These are phyloP conservation scores for Lepus townsendii DNA, from an alignment of 2,797 vertebrate genomes.

Conservation along the genomic window DNA sequence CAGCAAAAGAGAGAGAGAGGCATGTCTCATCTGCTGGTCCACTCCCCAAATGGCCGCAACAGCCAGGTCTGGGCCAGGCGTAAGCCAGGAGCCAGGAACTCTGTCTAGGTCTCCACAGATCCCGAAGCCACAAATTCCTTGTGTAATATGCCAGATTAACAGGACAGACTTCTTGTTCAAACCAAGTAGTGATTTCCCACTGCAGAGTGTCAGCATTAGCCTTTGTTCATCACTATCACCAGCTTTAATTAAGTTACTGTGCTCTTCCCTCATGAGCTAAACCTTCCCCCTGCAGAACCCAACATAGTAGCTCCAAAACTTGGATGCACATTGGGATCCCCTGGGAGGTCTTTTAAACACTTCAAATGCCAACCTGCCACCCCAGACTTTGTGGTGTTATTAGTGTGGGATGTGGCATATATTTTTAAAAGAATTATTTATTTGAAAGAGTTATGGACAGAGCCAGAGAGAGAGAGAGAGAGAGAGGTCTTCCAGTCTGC, in stretches of 20 bases:
- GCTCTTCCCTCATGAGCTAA: conserved; percentile 8
- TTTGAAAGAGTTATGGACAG: too few relatives aligned
- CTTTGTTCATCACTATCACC: neutral
- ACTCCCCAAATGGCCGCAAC: too few relatives aligned
- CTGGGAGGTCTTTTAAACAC: neutral
- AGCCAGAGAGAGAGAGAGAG: too few relatives aligned
- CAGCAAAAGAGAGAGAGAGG: too few relatives aligned
- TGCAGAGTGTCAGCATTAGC: neutral
- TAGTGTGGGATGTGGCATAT: neutral
- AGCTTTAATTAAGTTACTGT: neutral
- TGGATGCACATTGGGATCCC: neutral
- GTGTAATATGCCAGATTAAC: neutral
- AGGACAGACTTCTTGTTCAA: conserved; percentile 16
- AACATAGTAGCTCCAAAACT: neutral
- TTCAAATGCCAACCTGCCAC: neutral
- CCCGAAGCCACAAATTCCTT: neutral
- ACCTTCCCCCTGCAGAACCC: neutral
- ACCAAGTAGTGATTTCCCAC: neutral
- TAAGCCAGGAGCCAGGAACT: too few relatives aligned
- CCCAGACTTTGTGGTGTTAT: conserved; percentile 7
- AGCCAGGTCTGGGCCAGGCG: too few relatives aligned
- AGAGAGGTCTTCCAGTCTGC: too few relatives aligned
- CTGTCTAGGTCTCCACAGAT: neutral
- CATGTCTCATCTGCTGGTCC: too few relatives aligned
- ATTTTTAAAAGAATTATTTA: too few relatives aligned